Conservation (phyloP, 2,113 vertebrate genomes). For the Cebus imitator region DNA sequence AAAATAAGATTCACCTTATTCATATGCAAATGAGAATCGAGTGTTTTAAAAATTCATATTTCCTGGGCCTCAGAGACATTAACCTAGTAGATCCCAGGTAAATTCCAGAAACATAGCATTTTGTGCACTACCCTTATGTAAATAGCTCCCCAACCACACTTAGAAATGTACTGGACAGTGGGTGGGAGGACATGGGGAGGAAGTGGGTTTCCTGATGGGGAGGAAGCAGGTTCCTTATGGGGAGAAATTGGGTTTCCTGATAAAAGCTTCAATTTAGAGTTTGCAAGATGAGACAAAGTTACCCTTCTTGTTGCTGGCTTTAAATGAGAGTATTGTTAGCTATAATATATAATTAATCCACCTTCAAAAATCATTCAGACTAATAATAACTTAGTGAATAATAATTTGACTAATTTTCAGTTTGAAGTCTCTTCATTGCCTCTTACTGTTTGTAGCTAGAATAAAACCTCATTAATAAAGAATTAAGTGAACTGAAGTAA, state of each 20-base stretch:
- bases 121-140: not conserved
- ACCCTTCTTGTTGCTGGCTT: not conserved
- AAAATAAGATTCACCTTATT: conserved; percentile 1
- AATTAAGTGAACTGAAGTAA: conserved; percentile 1
- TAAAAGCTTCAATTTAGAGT: not conserved
- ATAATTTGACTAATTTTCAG: conserved; percentile 25
- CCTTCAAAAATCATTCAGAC: conserved; percentile 22
- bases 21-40: not conserved
- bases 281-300: not conserved
- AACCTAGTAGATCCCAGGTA: not conserved
- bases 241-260: not conserved
- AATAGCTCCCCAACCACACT: not conserved
- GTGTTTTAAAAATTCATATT: not conserved
- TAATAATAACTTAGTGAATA: not conserved
- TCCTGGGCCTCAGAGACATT: not conserved
- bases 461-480: conserved; percentile 26
- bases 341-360: conserved; percentile 14
- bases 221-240: not conserved
- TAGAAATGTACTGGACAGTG: not conserved
- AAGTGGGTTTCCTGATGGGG: not conserved
- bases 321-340: not conserved
- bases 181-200: not conserved
- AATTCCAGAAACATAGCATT: not conserved
- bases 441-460: conserved; percentile 22
- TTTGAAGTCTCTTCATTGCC: not conserved